Percentiles rank a stretch among this genome's conserved stretches.
Conservation (phyloP, 2,797 vertebrate genomes). For the Sternotherus odoratus region DNA sequence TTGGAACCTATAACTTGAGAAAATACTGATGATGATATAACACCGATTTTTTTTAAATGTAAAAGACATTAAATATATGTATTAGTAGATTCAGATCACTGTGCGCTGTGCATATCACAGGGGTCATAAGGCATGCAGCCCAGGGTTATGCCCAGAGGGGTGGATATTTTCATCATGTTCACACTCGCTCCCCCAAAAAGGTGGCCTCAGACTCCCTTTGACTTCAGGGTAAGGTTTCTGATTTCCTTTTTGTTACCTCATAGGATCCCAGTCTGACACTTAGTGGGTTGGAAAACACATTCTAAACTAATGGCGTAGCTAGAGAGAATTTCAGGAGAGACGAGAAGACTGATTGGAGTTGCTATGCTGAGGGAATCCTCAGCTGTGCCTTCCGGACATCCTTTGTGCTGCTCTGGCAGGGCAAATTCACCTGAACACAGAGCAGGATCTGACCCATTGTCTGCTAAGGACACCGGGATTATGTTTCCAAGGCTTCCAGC, state of each 20-base stretch:
- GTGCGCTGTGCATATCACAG: rapidly evolving
- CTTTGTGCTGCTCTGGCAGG: neutral
- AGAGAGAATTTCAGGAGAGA: constrained; percentile 14
- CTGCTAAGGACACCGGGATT: neutral
- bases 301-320: neutral
- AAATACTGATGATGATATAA: neutral
- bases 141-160: neutral
- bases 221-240: constrained; percentile 13
- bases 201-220: neutral
- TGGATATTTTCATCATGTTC: constrained; percentile 38
- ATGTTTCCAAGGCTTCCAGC: neutral
- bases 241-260: constrained; percentile 34
- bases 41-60: neutral
- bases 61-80: neutral
- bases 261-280: constrained; percentile 30
- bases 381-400: neutral
- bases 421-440: neutral
- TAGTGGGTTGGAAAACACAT: constrained; percentile 40
- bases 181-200: constrained; percentile 4
- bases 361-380: neutral
- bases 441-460: neutral
- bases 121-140: neutral
- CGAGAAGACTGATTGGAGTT: neutral
- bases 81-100: neutral
- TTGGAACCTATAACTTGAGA: neutral